A percentile compares a stretch with the other conserved stretches of the same genome.
Conservation (phyloP, 2,113 vertebrate species). For the Calonectris borealis region DNA sequence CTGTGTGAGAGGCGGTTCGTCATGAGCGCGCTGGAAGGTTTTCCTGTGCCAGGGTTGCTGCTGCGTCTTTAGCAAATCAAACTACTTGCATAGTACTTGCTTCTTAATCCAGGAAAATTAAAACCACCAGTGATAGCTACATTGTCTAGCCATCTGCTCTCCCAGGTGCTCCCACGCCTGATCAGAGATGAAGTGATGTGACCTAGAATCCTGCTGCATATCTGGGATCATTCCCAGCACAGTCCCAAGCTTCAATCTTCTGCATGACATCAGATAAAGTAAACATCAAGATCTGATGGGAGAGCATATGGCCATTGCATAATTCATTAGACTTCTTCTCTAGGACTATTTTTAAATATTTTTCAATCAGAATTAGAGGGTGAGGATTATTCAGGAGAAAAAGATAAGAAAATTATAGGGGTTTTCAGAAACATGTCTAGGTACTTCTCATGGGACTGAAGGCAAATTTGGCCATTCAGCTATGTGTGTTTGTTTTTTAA, state of each 20-base stretch:
- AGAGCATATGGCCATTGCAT: slow-evolving; percentile 16
- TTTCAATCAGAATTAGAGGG: not conserved
- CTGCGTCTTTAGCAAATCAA: slow-evolving; percentile 33
- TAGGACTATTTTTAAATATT: not conserved
- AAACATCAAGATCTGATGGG: not conserved
- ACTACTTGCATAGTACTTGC: not conserved
- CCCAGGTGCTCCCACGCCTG: slow-evolving; percentile 44
- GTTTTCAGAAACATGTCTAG: not conserved
- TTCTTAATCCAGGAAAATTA: slow-evolving; percentile 66
- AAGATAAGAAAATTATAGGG: not conserved
- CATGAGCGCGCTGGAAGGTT: not conserved
- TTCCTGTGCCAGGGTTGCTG: not conserved
- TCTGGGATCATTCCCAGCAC: slow-evolving; percentile 30
- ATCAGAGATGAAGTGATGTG: not conserved
- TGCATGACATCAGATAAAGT: slow-evolving; percentile 7
- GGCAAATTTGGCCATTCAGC: not conserved
- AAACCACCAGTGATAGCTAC: slow-evolving; percentile 7
- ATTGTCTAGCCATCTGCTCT: slow-evolving; percentile 57
- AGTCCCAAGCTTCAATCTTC: not conserved
- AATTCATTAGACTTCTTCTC: slow-evolving; percentile 13
- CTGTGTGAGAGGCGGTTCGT: not conserved
- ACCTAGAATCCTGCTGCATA: slow-evolving; percentile 5
- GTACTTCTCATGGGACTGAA: not conserved
- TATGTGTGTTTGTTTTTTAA: not conserved
- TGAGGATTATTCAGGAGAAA: not conserved